phyloP scores from a whole-genome alignment of 2,888 invertebrate genomes.

The Alcis repandata region DNA sequence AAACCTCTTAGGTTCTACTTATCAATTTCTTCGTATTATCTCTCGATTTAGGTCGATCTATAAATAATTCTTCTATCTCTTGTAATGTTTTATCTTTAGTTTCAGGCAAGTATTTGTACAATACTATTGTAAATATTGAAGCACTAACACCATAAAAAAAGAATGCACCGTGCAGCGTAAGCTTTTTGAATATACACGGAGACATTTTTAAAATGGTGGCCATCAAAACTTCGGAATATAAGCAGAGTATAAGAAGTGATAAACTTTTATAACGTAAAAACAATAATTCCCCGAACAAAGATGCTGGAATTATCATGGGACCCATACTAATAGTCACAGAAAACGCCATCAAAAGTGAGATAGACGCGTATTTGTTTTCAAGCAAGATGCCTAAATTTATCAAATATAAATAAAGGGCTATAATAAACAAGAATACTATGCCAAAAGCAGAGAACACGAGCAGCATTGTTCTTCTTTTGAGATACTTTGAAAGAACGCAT shows the following conservation, averaged over 20 bases:
- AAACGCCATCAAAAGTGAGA: constrained; percentile 60
- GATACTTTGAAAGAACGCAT: constrained; percentile 60
- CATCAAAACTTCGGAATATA: constrained; percentile 59
- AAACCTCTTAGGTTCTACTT: background rate
- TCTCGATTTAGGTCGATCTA: background rate
- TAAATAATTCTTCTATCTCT: constrained; percentile 50
- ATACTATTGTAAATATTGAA: constrained; percentile 56
- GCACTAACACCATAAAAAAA: constrained; percentile 59
- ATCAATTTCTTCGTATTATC: background rate
- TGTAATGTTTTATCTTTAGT: constrained; percentile 65
- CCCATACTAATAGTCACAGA: constrained; percentile 69
- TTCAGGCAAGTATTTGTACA: constrained; percentile 62
- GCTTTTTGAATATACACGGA: constrained; percentile 58
- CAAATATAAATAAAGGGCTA: constrained; percentile 66
- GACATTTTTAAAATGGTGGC: constrained; percentile 63
- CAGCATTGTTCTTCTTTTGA: constrained; percentile 63
- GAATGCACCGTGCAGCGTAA: constrained; percentile 65
- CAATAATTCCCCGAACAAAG: constrained; percentile 67
- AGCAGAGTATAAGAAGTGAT: constrained; percentile 57
- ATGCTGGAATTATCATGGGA: constrained; percentile 66
- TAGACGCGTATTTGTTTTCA: constrained; percentile 62
- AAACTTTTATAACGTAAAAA: constrained; percentile 63
- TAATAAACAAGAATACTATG: constrained; percentile 60
- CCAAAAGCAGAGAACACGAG: constrained; percentile 59
- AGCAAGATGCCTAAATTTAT: constrained; percentile 52